Evolutionary conservation across 1,140 invertebrate genomes (phyloP), one percentile per base, ranked within the genome.

Genomic region (Drosophila repleta): DNA sequence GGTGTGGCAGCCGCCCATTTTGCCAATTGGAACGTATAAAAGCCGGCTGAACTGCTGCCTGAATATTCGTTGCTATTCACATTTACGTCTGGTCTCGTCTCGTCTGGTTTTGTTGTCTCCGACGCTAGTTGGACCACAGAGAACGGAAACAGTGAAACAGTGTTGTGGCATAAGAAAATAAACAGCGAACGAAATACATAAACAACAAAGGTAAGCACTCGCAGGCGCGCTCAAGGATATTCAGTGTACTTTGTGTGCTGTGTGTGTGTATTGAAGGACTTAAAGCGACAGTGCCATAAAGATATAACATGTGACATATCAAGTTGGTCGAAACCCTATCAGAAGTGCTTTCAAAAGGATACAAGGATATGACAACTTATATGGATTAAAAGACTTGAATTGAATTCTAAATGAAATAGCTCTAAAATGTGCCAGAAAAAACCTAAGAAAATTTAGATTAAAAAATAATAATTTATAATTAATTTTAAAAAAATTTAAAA

Each of bases 1-100:
- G 69, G 69, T 43, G 69, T 72, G 69, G 69, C 69, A 61, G 55
- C 63, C 69, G 69, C 69, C 69, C 69, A 67, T 72, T 72, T 67
- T 60, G 63, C 15, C 69, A 72, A 67, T 67, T 67, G 69, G 56
- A 72, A 72, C 69, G 69, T 72, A 72, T 72, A 72, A 60, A 72
- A 72, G 69, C 69, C 63, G 69, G 69, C 55, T 52, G 63, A 60
- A 39, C 69, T 39, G 63, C 63, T 53, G 69, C 41, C 55, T 60
- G 39, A 72, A 46, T 58, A 72, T 72, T 72, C 69, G 69, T 72
- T 72, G 69, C 69, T 72, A 67, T 67, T 67, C 69, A 72, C 69
- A 72, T 89, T 91, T 85, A 78, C 87, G 72, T 89, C 80, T 91
- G 82, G 85, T 87, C 77, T 87, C 72, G 87, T 91, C 82, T 91